Evolutionary conservation across 2,113 vertebrate species (phyloP).

Genomic region (Mastomys coucha): DNA sequence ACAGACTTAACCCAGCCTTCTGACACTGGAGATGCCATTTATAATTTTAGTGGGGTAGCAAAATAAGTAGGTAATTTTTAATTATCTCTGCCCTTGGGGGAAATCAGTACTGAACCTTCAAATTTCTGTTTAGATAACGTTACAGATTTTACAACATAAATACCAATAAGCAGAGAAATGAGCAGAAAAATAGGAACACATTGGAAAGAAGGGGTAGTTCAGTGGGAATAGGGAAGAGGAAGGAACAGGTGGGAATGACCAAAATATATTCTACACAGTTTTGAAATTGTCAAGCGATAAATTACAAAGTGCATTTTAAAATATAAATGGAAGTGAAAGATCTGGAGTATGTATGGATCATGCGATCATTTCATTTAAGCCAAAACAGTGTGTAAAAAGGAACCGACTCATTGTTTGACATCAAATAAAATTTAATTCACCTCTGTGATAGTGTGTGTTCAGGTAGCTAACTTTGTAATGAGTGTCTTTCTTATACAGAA

Average conservation of each 20-base stretch:
- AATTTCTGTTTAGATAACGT: background rate
- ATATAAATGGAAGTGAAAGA: background rate
- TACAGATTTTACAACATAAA: background rate
- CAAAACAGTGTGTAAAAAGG: background rate
- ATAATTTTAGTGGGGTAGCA: background rate
- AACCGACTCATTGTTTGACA: background rate
- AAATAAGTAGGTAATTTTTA: conserved; percentile 19
- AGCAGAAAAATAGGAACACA: too few species aligned
- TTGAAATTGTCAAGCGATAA: background rate
- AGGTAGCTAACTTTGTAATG: background rate
- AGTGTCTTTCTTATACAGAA: background rate
- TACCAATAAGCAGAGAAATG: conserved; percentile 11
- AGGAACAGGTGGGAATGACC: background rate
- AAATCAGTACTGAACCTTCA: conserved; percentile 2
- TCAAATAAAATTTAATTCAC: background rate
- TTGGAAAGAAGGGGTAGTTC: background rate
- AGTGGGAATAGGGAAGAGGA: background rate
- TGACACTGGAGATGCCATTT: background rate
- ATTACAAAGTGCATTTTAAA: background rate
- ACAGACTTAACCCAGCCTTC: conserved; percentile 46
- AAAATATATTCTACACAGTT: background rate
- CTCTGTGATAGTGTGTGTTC: background rate
- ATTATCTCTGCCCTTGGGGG: conserved; percentile 15
- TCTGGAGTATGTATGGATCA: background rate
- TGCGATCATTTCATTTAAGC: background rate